Base-by-base conservation (phyloP, 2,113 vertebrate species). In the Hippocampus zosterae region DNA sequence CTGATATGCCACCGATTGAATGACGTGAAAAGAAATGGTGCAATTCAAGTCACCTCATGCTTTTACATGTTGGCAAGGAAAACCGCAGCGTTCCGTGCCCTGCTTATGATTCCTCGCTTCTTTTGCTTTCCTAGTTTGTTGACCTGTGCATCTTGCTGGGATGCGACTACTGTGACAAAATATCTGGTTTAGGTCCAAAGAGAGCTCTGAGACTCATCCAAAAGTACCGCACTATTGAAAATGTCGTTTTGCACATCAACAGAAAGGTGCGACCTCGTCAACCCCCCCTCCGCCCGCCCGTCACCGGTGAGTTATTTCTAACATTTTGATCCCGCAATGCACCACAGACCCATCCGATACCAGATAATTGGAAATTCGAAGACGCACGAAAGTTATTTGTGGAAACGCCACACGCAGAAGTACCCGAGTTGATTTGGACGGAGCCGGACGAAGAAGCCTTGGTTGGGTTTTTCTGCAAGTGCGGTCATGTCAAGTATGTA, bases 91-190 rank as follows among this genome's bases (percentile, higher is more conserved):
- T 53, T 23, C 15, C 10, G 15, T n/a, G 52, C 52, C 1, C 52
- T 2, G n/a, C n/a, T 55, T 55, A 23, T 10, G 9, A 23, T 55
- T 53, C 21, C 23, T n/a, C 52, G 10, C 52, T n/a, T 55, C 71
- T 68, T 72, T 50, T 48, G 23, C 16, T 52, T 18, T 13, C 55
- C 50, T 33, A 95, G 94, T 93, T 95, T 87, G 92, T 95, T 3
- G 94, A 95, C 76, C 85, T 95, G 70, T 95, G 93, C 65, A 94
- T 94, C 74, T 73, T 95, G 77, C 72, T 94, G 85, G 94, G 94
- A 57, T 95, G 94, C 46, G 94, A 95, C 78, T 95, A 94, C 72
- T 94, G 92, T 69, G 85, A 88, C 3, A 94, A 93, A 75, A 92
- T 95, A 21, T 12, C 57, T 0, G 91, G 90, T 19, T 48, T 94